Evolutionary conservation across 2,888 invertebrate species (phyloP), one percentile per base, ranked within the genome.

Genomic region (Oligia fasciuncula): DNA sequence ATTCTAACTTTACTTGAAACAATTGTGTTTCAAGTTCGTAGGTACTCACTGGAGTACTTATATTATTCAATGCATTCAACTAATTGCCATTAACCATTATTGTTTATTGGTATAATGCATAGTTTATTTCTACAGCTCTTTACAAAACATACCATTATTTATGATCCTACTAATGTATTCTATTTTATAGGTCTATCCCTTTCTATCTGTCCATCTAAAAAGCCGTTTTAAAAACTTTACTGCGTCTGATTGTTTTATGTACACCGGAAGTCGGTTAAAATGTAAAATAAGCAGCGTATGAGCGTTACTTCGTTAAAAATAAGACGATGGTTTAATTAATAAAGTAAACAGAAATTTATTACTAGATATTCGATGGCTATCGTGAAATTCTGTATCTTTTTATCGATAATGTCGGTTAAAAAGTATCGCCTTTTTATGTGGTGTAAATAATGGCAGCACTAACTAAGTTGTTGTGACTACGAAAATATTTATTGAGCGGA

Each of bases 201-300:
- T 43, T 72, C 68, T 84, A 85, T 85, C 80, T 81, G 77, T 77
- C 40, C 69, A 89, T 89, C 87, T 82, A 67, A 74, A 68, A 79
- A 85, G 57, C 65, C 40, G 63, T 81, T 85, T 83, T 84, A 74
- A 88, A 88, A 89, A 84, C 40, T 40, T 40, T 40, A 40, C 73
- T 57, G 49, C 63, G 78, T 62, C 77, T 83, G 87, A 88, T 86
- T 84, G 87, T 85, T 89, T 89, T 89, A 89, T 89, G 79, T 46
- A 67, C 57, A 60, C 86, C 82, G 88, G 86, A 87, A 85, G 87
- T 83, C 72, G 46, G 83, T 81, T 83, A 74, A 87, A 87, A 85
- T 84, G 86, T 86, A 76, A 84, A 85, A 49, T 77, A 19, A 66
- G 43, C 60, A 40, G 11, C 29, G 60, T 40, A 81, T 79, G 43